Base-by-base conservation (phyloP, 2,113 vertebrate species). In the Girardinichthys multiradiatus region DNA sequence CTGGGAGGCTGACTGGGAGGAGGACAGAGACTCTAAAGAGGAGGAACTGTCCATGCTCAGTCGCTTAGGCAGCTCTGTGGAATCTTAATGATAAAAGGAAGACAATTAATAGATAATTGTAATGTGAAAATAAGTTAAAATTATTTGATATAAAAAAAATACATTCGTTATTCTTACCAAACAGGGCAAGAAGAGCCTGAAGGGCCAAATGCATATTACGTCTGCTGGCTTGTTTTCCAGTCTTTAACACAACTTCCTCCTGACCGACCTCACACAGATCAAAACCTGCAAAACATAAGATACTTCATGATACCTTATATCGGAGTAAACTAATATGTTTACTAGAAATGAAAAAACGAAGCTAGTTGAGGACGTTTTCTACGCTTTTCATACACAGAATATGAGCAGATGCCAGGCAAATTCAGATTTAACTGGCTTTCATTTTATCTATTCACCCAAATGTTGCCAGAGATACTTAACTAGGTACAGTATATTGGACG, bases 201-300 rank as follows among this genome's bases (percentile, higher is more conserved):
- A 99, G 95, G 0, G 97, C 97, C 72, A 97, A 99, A 85, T 97
- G 96, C 95, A 98, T 93, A 63, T 93, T 95, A 64, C 96, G 94
- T 24, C 96, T 92, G 64, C 93, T 96, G 58, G 97, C 97, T 89
- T 98, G 97, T 78, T 98, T 98, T 59, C 97, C 97, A 0, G 97
- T 99, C 90, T 98, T 98, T 90, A 99, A 89, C 82, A 97, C 94
- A 6, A 99, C 97, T 71, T 99, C 97, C 86, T 99, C 97, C 89
- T 97, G 97, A 59, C 97, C 97, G 4, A 98, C 97, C 89, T 99
- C 97, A 80, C 97, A 99, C 37, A 99, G 95, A 63, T 99, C 97
- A 86, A 98, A 99, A 24, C 97, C 97, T 99, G 82, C 45, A 15
- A 64, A 65, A 21, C 78, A 83, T 24, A 58, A 14, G 61, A 51